Evolutionary conservation across 1,140 invertebrate genomes (phyloP), one percentile per base, ranked within the genome.

Genomic region (Calliopsis andreniformis): DNA sequence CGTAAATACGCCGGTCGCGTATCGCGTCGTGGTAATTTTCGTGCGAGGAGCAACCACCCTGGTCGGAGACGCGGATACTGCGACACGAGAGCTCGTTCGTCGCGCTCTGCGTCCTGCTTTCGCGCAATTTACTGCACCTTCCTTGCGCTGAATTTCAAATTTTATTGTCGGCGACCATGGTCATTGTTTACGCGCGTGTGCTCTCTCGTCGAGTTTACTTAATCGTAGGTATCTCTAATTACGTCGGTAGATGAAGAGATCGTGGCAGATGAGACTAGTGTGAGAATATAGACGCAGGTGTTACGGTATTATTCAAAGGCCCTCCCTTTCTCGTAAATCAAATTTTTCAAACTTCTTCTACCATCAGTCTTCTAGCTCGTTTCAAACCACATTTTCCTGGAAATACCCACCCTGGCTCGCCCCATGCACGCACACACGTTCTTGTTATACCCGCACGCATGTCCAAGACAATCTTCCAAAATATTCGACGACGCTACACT

Each of bases 111-210:
- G 79, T 79, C 61, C 79, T 71, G 49, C 35, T 63, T 51, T 61
- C 76, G 66, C 79, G 77, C 83, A 86, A 88, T 88, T 89, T 89
- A 87, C 83, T 82, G 80, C 76, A 3, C 76, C 39, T 79, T 69
- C 68, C 84, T 71, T 83, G 72, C 45, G 76, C 35, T 80, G 87
- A 87, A 88, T 88, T 88, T 88, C 72, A 84, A 86, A 88, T 89
- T 88, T 86, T 80, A 83, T 76, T 78, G 80, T 78, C 85, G 88
- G 87, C 87, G 78, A 73, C 58, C 66, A n/a, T 61, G 30, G 79
- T 43, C 72, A 47, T 75, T 75, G 62, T 75, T 28, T 10, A 3
- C 30, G 30, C 20, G 10, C 67, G 42, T 23, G 1, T 5, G 30
- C 7, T 16, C 30, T 7, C 23, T 53, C 49, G 23, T n/a, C 6